Evolutionary conservation across 2,113 vertebrate species (phyloP), one percentile per base, ranked within the genome.

Genomic region (Tenrec ecaudatus): DNA sequence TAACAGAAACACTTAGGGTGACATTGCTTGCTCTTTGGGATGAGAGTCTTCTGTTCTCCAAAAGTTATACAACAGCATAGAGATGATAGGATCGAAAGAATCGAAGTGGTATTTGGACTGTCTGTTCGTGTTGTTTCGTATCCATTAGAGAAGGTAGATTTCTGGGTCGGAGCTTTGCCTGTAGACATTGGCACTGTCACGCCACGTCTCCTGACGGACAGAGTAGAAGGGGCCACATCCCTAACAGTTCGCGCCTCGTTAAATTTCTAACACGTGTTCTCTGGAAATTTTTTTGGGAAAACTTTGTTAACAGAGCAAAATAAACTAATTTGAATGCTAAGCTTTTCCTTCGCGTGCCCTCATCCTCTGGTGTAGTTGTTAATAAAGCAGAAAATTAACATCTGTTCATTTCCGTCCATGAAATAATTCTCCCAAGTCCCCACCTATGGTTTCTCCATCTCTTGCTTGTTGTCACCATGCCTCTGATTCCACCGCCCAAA

Each of bases 21-120:
- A 82, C 66, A 60, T 81, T 15, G 86, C 68, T 84, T 47, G 60
- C 53, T 85, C 27, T 89, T 84, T 57, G 47, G 40, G 40, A 77
- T 90, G 15, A 92, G 47, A 12, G n/a, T 27, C 47, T 57, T 92
- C 92, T 85, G 62, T 86, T 91, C 53, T 93, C 82, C n/a, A 69
- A 40, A 81, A 86, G 9, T 82, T 86, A 16, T 33, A 78, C 57
- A 36, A 94, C 78, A 58, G 47, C 29, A 77, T 36, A 19, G 47
- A 73, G 2, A 17, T 23, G 85, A 73, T 66, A 75, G 47, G 60
- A 83, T 29, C 31, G 4, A 78, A 91, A 71, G 29, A 71, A 89
- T 71, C n/a, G 47, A 77, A 38, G 60, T 86, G 38, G 14, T 62
- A 38, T 78, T 6, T 47, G 36, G 90, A 79, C 27, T 12, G 16